These are phyloP conservation scores for Dendrocincla fuliginosa DNA, from an alignment of 2,797 vertebrate species.

Conservation along the genomic window DNA sequence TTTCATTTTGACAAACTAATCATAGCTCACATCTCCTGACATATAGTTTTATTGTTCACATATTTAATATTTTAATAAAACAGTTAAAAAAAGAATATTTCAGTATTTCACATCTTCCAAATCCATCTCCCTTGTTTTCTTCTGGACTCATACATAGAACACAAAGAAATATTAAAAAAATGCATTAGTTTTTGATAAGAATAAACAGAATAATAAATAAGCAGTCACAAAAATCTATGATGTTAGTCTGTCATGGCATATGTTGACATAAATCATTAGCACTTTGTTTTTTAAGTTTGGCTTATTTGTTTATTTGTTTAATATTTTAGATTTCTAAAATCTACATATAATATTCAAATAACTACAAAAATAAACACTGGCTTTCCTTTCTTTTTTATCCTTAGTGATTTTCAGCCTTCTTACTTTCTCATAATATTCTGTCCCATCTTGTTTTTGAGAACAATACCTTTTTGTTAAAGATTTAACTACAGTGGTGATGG, in stretches of 20 bases:
- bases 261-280: conserved; percentile 34
- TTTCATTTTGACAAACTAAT: background rate
- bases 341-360: background rate
- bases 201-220: conserved; percentile 63
- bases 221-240: background rate
- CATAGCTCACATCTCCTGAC: background rate
- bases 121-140: background rate
- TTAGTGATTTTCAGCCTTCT: background rate
- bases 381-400: background rate
- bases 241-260: background rate
- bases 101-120: background rate
- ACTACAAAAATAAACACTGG: background rate
- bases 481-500: background rate
- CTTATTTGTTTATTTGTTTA: conserved; percentile 49
- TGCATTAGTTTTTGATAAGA: conserved; percentile 6
- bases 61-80: background rate
- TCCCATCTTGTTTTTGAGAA: background rate
- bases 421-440: background rate
- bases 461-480: background rate
- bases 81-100: background rate
- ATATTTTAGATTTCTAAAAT: conserved; percentile 22
- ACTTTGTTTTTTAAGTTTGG: conserved; percentile 28
- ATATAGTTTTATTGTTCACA: background rate
- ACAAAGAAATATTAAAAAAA: background rate
- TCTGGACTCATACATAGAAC: background rate